Evolutionary conservation across 2,113 vertebrate genomes (phyloP).

Genomic region (Seriola aureovittata): DNA sequence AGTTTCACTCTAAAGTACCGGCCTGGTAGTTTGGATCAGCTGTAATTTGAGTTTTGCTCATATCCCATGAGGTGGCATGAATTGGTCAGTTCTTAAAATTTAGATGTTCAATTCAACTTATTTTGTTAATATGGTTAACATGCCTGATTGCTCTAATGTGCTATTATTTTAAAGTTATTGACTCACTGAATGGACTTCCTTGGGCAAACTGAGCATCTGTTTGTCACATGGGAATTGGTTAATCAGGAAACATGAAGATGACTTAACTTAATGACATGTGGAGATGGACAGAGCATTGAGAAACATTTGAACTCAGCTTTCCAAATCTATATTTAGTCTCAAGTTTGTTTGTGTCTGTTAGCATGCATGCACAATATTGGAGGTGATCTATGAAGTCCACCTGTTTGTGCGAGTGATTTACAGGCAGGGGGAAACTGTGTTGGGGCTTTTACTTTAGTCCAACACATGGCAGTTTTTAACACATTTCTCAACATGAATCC

Average conservation of each 20-base stretch:
- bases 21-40: neutral
- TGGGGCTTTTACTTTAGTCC: neutral
- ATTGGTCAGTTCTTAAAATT: neutral
- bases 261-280: neutral
- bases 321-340: constrained; percentile 51
- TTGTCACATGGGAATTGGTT: neutral
- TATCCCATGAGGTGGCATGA: neutral
- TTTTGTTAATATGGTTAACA: neutral
- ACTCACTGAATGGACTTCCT: neutral
- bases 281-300: neutral
- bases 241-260: neutral
- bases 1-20: neutral
- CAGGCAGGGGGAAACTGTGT: neutral
- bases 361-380: constrained; percentile 23
- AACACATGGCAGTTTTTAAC: neutral
- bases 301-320: constrained; percentile 25
- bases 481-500: neutral
- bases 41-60: neutral
- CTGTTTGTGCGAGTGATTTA: constrained; percentile 14
- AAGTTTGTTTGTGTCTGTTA: constrained; percentile 27
- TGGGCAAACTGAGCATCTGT: neutral
- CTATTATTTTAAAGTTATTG: neutral
- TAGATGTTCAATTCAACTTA: neutral
- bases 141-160: neutral
- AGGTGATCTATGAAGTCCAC: constrained; percentile 17